A percentile compares a stretch with the other conserved stretches of the same genome.
phyloP scores from a whole-genome alignment of 2,113 vertebrate genomes.

The Platysteira castanea region DNA sequence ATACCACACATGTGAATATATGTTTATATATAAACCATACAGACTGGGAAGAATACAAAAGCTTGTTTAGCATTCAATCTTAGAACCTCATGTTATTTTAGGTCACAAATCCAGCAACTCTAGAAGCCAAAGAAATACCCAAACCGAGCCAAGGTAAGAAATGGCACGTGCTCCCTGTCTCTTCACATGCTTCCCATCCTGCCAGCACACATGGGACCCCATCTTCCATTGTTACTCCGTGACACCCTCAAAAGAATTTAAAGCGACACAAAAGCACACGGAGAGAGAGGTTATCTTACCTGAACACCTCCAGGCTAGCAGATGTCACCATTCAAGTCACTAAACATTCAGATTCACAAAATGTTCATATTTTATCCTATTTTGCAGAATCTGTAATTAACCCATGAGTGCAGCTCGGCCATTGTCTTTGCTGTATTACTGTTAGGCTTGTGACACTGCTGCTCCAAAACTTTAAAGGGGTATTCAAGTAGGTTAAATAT shows the following conservation, averaged over 20 bases:
- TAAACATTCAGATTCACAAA: not conserved
- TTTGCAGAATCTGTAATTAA: not conserved
- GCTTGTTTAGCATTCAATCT: not conserved
- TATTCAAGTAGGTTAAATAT: not conserved
- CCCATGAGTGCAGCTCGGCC: not conserved
- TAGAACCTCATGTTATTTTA: not conserved
- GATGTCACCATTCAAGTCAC: not conserved
- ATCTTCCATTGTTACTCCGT: fast-evolving
- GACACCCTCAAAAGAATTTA: not conserved
- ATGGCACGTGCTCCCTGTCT: not conserved
- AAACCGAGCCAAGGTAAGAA: fast-evolving
- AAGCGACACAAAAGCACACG: not conserved
- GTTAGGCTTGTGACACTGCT: not conserved
- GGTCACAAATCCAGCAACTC: not conserved
- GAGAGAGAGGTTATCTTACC: not conserved
- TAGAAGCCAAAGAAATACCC: not conserved
- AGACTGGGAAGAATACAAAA: not conserved
- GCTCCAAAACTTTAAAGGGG: not conserved
- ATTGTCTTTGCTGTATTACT: not conserved
- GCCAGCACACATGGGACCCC: fast-evolving
- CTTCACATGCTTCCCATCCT: not conserved
- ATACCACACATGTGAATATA: fast-evolving
- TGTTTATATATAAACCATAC: not conserved
- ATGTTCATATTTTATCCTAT: not conserved
- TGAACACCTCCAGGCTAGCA: not conserved